These are phyloP conservation scores for Catocala sponsa DNA, from an alignment of 2,888 invertebrate species.

Conservation along the genomic window DNA sequence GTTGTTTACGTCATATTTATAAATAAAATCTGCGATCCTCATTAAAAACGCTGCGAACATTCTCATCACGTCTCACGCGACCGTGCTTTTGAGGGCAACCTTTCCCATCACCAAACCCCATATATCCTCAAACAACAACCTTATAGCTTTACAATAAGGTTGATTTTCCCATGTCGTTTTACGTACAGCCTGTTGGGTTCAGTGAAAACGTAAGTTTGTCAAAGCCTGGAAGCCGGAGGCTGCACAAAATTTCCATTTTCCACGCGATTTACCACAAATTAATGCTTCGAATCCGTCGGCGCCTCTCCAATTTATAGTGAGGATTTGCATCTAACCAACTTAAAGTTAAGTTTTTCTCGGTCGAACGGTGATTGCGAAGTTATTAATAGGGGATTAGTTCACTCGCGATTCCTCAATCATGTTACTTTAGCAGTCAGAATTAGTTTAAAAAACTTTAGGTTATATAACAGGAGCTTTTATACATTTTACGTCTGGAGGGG, in stretches of 20 bases:
- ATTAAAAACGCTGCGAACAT: constrained; percentile 73
- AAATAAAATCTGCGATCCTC: constrained; percentile 60
- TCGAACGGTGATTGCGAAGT: constrained; percentile 63
- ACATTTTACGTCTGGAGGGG: too few relatives aligned
- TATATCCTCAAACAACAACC: constrained; percentile 35
- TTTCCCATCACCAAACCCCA: constrained; percentile 16
- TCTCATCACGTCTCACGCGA: constrained; percentile 72
- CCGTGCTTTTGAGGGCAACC: constrained; percentile 33
- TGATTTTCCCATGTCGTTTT: constrained; percentile 38
- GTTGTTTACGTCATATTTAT: constrained; percentile 47
- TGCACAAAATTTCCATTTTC: constrained; percentile 88
- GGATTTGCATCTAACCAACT: constrained; percentile 78
- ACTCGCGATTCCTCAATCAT: background rate
- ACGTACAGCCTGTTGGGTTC: constrained; percentile 27
- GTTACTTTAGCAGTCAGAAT: background rate
- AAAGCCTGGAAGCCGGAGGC: constrained; percentile 71
- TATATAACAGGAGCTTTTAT: too few relatives aligned
- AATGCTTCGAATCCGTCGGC: constrained; percentile 83
- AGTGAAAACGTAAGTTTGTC: constrained; percentile 60
- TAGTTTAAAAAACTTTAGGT: background rate
- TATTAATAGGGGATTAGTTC: constrained; percentile 44
- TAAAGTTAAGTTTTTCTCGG: constrained; percentile 63
- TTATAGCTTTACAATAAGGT: constrained; percentile 46
- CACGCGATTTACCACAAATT: constrained; percentile 86
- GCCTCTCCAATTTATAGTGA: constrained; percentile 79